A percentile compares a stretch with the other conserved stretches of the same genome.
These are phyloP conservation scores for Rhincodon typus DNA, from an alignment of 2,797 vertebrate genomes.

Conservation along the genomic window DNA sequence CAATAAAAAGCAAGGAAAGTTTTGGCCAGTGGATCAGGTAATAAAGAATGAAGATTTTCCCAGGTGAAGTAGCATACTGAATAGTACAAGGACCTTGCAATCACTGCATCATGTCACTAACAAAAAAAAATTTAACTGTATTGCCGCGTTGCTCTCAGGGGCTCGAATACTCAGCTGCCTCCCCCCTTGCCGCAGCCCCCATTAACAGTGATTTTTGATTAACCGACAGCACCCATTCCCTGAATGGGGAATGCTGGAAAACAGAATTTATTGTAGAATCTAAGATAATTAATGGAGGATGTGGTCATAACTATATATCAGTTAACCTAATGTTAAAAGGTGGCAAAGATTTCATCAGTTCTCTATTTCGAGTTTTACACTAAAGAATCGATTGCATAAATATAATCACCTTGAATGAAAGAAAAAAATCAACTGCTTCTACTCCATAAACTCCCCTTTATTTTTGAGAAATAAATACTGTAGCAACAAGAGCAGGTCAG, in stretches of 20 bases:
- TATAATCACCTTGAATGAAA: neutral
- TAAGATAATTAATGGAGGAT: neutral
- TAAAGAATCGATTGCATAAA: neutral
- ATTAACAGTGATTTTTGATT: too few relatives aligned
- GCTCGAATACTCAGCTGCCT: too few relatives aligned
- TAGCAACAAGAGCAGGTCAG: too few relatives aligned
- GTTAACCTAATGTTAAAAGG: neutral
- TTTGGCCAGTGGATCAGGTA: slow-evolving; percentile 81
- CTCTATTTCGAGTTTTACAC: neutral
- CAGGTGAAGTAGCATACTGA: slow-evolving; percentile 68
- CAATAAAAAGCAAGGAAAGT: slow-evolving; percentile 79
- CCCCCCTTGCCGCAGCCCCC: too few relatives aligned
- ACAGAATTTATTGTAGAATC: too few relatives aligned
- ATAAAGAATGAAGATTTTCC: slow-evolving; percentile 81
- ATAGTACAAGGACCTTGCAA: slow-evolving; percentile 61
- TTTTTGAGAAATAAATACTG: neutral
- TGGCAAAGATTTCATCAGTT: neutral
- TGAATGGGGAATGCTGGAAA: too few relatives aligned
- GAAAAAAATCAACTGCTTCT: neutral
- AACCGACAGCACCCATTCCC: too few relatives aligned
- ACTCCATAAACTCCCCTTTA: neutral
- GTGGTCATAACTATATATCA: neutral
- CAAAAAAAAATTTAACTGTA: slow-evolving; percentile 67
- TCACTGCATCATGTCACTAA: slow-evolving; percentile 75
- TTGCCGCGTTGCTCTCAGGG: too few relatives aligned